Evolutionary conservation across 2,113 vertebrate genomes (phyloP).

Genomic region (Stigmatopora argus): DNA sequence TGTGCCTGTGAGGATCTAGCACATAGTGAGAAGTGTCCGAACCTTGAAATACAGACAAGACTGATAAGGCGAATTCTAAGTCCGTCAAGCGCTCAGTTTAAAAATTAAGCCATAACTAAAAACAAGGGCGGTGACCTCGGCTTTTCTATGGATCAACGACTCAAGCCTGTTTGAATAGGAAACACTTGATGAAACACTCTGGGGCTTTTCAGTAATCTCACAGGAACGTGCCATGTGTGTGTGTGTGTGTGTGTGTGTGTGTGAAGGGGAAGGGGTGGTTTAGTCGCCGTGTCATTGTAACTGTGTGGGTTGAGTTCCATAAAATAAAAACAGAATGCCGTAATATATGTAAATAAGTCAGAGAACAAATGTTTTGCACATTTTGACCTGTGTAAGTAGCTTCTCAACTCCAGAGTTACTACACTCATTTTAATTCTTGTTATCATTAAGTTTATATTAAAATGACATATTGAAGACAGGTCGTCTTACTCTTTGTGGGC

Average conservation of each 20-base stretch:
- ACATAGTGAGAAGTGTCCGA: constrained; percentile 72
- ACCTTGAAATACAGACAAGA: constrained; percentile 79
- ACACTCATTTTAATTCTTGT: background rate
- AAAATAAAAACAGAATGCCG: background rate
- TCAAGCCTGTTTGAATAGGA: constrained; percentile 47
- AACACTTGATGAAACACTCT: constrained; percentile 56
- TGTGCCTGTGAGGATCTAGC: constrained; percentile 62
- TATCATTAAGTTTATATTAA: background rate
- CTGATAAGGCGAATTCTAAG: constrained; percentile 80
- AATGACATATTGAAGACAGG: background rate
- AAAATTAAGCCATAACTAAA: constrained; percentile 81
- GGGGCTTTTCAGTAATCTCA: constrained; percentile 51
- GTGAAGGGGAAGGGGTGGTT: background rate
- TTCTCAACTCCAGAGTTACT: background rate
- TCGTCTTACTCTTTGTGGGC: no score
- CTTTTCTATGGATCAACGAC: constrained; percentile 50
- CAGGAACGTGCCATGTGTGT: constrained; percentile 41
- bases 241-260: constrained; percentile 1
- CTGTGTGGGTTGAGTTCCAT: background rate
- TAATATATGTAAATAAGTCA: background rate
- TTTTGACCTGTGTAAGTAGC: background rate
- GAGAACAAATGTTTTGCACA: background rate
- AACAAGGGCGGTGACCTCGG: constrained; percentile 41
- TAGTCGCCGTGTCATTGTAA: background rate
- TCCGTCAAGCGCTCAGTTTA: constrained; percentile 82